A percentile compares a stretch with the other conserved stretches of the same genome.
Conservation (phyloP, 30 jellyfish, hydroid and myxozoan species). For the Pseudorhiza aurosa region DNA sequence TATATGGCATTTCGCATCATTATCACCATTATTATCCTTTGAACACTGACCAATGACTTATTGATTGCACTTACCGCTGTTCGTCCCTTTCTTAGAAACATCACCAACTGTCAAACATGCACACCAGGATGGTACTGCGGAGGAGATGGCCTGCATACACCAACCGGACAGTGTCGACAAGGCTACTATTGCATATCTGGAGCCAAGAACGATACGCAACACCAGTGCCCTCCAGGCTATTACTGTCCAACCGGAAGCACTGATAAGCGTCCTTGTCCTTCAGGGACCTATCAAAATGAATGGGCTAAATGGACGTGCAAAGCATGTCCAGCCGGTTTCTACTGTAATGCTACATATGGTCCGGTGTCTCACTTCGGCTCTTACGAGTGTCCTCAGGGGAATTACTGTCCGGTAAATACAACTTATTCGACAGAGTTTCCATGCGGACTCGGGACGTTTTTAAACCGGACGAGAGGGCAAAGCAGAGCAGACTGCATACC, state of each 20-base stretch:
- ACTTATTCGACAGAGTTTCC: slow-evolving; percentile 75
- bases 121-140: slow-evolving; percentile 95
- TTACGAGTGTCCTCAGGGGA: slow-evolving; percentile 89
- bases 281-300: slow-evolving; percentile 90
- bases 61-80: too few species aligned
- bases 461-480: slow-evolving; percentile 82
- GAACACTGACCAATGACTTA: too few species aligned
- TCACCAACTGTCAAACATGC: slow-evolving; percentile 87
- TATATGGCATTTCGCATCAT: too few species aligned
- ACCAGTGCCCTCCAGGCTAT: slow-evolving; percentile 83
- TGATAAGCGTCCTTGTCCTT: slow-evolving; percentile 73
- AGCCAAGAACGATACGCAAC: slow-evolving; percentile 71
- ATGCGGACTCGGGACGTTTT: slow-evolving; percentile 89
- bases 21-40: too few species aligned
- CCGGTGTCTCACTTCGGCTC: slow-evolving; percentile 66
- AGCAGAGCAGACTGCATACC: slow-evolving; percentile 82
- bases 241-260: slow-evolving; percentile 78
- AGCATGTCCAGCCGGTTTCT: slow-evolving; percentile 85
- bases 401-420: slow-evolving; percentile 88
- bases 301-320: slow-evolving; percentile 90
- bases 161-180: slow-evolving; percentile 73
- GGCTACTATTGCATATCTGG: slow-evolving; percentile 90
- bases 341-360: slow-evolving; percentile 80
- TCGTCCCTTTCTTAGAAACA: slow-evolving; percentile 53
- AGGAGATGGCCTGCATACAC: slow-evolving; percentile 75